phyloP scores from a whole-genome alignment of 2,113 vertebrate genomes.

The Thinocorus orbignyianus region DNA sequence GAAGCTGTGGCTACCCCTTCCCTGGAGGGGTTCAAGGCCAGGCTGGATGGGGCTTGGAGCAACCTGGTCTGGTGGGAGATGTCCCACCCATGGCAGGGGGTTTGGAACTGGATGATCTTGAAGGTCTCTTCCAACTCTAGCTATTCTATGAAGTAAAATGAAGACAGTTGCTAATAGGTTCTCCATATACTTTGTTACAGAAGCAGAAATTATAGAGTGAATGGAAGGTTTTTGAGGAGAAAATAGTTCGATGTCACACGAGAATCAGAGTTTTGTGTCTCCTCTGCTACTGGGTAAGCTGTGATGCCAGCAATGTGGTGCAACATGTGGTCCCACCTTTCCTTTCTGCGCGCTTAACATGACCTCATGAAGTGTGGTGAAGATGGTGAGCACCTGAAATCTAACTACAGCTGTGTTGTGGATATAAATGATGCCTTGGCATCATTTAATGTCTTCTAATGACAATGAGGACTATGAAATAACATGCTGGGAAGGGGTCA shows the following conservation, averaged over 20 bases:
- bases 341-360: not conserved
- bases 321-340: not conserved
- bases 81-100: no score
- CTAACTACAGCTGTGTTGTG: not conserved
- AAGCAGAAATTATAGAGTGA: not conserved
- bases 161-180: not conserved
- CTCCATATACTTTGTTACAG: not conserved
- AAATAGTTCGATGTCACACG: not conserved
- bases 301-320: not conserved
- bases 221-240: not conserved
- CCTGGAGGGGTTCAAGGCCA: no score
- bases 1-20: no score
- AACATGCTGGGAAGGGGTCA: not conserved
- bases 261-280: not conserved
- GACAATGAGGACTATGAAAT: not conserved
- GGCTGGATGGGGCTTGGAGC: no score
- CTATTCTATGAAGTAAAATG: no score
- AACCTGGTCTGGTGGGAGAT: no score
- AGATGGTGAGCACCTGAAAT: not conserved
- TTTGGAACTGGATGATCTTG: no score
- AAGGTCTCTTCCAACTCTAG: no score
- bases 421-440: not conserved
- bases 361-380: fast-evolving
- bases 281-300: not conserved
- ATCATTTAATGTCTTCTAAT: no score